Percentiles rank a stretch among this genome's conserved stretches.
phyloP scores from a whole-genome alignment of 2,888 invertebrate species.

The Callimorpha dominula region DNA sequence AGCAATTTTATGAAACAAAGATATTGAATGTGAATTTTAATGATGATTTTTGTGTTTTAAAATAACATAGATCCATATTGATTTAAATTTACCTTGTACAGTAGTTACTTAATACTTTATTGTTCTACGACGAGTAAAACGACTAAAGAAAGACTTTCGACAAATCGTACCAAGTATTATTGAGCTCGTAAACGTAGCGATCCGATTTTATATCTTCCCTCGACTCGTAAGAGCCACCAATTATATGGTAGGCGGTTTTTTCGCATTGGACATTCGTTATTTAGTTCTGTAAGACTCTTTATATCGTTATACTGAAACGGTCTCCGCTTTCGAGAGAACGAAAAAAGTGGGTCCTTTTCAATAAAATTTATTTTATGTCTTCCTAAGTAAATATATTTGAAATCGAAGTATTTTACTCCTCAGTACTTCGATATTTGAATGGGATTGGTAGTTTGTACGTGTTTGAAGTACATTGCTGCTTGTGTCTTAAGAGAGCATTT shows the following conservation, averaged over 20 bases:
- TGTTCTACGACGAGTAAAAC: not conserved
- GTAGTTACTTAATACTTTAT: not conserved
- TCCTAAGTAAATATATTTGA: constrained; percentile 68
- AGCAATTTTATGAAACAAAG: too few relatives aligned
- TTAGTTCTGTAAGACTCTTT: constrained; percentile 7
- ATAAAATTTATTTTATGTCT: constrained; percentile 66
- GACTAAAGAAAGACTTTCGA: not conserved
- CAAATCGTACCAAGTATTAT: constrained; percentile 7
- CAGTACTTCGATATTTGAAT: constrained; percentile 16
- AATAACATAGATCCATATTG: not conserved
- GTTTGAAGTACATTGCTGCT: constrained; percentile 6
- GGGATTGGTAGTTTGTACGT: not conserved
- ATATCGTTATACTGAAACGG: constrained; percentile 7
- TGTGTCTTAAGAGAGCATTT: not conserved
- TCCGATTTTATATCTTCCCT: constrained; percentile 15
- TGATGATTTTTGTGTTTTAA: too few relatives aligned
- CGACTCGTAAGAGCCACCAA: constrained; percentile 14
- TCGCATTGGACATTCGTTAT: constrained; percentile 10
- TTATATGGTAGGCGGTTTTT: constrained; percentile 16
- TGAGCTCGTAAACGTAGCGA: constrained; percentile 9
- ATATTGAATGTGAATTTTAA: too few relatives aligned
- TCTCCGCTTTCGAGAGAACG: constrained; percentile 12
- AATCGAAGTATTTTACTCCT: constrained; percentile 62
- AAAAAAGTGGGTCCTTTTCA: constrained; percentile 57
- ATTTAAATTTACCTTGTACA: not conserved